Evolutionary conservation across 2,113 vertebrate species (phyloP).

Genomic region (Monopterus albus): DNA sequence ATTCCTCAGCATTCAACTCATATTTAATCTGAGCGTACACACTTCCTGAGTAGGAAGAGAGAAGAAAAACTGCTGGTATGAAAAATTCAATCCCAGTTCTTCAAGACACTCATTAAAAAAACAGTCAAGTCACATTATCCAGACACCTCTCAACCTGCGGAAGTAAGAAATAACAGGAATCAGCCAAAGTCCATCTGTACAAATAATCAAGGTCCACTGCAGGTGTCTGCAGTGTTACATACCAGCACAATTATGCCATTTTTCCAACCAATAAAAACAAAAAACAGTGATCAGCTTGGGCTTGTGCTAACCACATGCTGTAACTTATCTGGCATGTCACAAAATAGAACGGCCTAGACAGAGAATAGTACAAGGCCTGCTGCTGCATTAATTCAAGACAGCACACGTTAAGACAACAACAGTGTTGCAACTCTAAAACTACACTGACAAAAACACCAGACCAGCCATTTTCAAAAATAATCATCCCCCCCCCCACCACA

Average conservation of each 20-base stretch:
- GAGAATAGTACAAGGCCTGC: conserved; percentile 8
- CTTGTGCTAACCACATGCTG: conserved; percentile 42
- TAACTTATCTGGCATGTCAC: conserved; percentile 5
- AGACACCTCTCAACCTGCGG: conserved; percentile 53
- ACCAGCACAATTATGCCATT: conserved; percentile 61
- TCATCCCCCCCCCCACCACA: too few species aligned
- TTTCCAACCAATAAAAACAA: conserved; percentile 45
- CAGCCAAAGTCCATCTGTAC: conserved; percentile 67
- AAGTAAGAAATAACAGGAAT: conserved; percentile 70
- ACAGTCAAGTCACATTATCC: conserved; percentile 39
- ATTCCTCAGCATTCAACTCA: conserved; percentile 17
- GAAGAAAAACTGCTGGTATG: conserved; percentile 38
- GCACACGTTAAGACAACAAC: conserved; percentile 1
- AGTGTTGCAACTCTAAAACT: conserved; percentile 9
- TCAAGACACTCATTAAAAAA: conserved; percentile 21
- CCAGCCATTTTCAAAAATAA: neutral
- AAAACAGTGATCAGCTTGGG: conserved; percentile 43
- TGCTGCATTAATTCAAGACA: conserved; percentile 26
- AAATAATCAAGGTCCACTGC: conserved; percentile 63
- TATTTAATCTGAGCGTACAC: conserved; percentile 39
- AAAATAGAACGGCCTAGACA: conserved; percentile 1
- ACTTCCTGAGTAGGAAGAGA: conserved; percentile 51
- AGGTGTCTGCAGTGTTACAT: conserved; percentile 66
- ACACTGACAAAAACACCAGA: conserved; percentile 15
- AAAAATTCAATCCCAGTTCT: conserved; percentile 47